phyloP scores from a whole-genome alignment of 2,797 vertebrate genomes.

The Fistularia tabacaria region DNA sequence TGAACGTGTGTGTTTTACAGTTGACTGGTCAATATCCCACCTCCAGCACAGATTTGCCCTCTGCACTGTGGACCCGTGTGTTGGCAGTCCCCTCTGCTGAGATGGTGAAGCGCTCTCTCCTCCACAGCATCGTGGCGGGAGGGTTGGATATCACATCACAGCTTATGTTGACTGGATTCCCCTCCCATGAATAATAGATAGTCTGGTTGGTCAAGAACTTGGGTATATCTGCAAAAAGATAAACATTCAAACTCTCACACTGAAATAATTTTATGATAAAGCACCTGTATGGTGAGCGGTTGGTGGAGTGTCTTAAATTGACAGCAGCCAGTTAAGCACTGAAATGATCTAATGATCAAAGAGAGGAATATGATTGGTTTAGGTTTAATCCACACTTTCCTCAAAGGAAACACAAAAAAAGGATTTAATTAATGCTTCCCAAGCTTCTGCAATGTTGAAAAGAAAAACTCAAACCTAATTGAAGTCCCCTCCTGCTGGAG shows the following conservation, averaged over 20 bases:
- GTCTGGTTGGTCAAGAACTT: conserved; percentile 94
- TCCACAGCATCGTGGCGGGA: conserved; percentile 89
- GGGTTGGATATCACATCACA: conserved; percentile 95
- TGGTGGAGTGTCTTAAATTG: no score
- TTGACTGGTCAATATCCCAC: conserved; percentile 56
- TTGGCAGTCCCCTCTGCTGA: conserved; percentile 83
- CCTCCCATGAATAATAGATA: conserved; percentile 96
- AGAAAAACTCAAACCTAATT: conserved; percentile 22
- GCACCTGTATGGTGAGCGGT: no score
- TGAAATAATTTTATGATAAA: neutral
- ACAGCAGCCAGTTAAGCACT: conserved; percentile 39
- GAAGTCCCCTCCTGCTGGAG: conserved; percentile 18
- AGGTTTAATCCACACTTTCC: conserved; percentile 14
- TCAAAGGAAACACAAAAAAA: conserved; percentile 13
- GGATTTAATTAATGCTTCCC: conserved; percentile 21
- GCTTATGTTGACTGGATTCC: conserved; percentile 96
- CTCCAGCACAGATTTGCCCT: conserved; percentile 89
- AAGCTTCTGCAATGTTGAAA: conserved; percentile 15
- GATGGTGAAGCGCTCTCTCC: conserved; percentile 87
- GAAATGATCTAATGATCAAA: conserved; percentile 25
- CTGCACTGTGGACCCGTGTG: conserved; percentile 79
- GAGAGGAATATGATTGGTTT: conserved; percentile 16
- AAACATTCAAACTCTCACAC: neutral
- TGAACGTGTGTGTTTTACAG: neutral
- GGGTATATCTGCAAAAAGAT: conserved; percentile 83